Percentiles rank a stretch among this genome's conserved stretches.
phyloP scores from a whole-genome alignment of 2,113 vertebrate species.

The Emberiza fucata region DNA sequence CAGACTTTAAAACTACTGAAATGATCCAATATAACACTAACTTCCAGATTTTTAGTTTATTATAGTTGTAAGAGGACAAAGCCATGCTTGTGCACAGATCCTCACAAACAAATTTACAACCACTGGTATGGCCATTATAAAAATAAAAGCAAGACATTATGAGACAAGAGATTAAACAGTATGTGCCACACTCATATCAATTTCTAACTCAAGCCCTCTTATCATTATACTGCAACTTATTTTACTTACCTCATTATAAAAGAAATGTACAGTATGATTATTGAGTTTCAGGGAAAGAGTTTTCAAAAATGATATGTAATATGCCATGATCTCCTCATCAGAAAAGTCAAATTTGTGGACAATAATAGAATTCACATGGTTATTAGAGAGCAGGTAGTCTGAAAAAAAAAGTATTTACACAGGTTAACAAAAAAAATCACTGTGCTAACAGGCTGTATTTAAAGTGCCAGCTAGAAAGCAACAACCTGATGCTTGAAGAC shows the following conservation, averaged over 20 bases:
- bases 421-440: background rate
- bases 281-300: constrained; percentile 97
- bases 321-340: constrained; percentile 99
- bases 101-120: background rate
- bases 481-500: background rate
- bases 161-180: background rate
- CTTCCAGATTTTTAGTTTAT: background rate
- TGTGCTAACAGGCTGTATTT: background rate
- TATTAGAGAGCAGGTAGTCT: constrained; percentile 98
- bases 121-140: background rate
- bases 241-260: constrained; percentile 95
- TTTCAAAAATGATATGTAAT: constrained; percentile 98
- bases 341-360: constrained; percentile 99
- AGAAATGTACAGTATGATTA: constrained; percentile 98
- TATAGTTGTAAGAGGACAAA: background rate
- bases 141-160: background rate
- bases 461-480: background rate
- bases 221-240: background rate
- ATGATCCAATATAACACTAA: background rate
- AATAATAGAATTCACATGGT: constrained; percentile 98
- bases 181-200: background rate
- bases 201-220: background rate
- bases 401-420: background rate
- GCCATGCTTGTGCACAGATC: background rate
- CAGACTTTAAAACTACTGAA: background rate